phyloP scores from a whole-genome alignment of 2,113 vertebrate species.

The Philantomba maxwellii region DNA sequence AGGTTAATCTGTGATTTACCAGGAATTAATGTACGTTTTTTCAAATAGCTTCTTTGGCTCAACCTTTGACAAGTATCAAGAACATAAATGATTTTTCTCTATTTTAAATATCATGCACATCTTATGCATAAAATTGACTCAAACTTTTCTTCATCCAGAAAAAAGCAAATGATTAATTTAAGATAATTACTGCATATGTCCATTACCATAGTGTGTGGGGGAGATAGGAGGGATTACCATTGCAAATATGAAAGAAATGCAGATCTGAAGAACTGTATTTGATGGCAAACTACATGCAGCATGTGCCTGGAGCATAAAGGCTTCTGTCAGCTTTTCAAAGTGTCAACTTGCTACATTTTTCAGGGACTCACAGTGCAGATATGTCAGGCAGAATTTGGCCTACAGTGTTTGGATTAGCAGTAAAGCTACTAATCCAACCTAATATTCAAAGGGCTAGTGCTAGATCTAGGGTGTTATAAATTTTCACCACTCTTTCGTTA shows the following conservation, averaged over 20 bases:
- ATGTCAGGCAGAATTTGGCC: constrained; percentile 71
- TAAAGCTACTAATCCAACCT: constrained; percentile 76
- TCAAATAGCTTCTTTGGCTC: neutral
- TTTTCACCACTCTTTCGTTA: constrained; percentile 75
- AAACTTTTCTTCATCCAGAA: constrained; percentile 34
- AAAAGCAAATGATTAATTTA: neutral
- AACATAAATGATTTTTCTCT: neutral
- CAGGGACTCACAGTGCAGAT: constrained; percentile 47
- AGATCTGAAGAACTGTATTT: constrained; percentile 52
- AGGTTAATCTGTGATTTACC: neutral
- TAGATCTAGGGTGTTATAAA: constrained; percentile 71
- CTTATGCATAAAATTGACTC: neutral
- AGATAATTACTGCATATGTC: neutral
- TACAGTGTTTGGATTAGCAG: constrained; percentile 72
- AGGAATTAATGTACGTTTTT: neutral
- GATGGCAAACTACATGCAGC: constrained; percentile 56
- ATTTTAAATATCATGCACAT: neutral
- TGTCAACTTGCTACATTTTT: constrained; percentile 50
- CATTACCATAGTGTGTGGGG: neutral
- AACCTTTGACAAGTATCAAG: neutral
- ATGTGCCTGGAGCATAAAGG: constrained; percentile 59
- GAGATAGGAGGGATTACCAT: neutral
- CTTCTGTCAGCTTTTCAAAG: constrained; percentile 62
- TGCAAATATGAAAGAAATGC: constrained; percentile 36
- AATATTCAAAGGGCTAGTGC: constrained; percentile 71